Evolutionary conservation across 2,888 invertebrate genomes (phyloP).

Genomic region (Rutpela maculata): DNA sequence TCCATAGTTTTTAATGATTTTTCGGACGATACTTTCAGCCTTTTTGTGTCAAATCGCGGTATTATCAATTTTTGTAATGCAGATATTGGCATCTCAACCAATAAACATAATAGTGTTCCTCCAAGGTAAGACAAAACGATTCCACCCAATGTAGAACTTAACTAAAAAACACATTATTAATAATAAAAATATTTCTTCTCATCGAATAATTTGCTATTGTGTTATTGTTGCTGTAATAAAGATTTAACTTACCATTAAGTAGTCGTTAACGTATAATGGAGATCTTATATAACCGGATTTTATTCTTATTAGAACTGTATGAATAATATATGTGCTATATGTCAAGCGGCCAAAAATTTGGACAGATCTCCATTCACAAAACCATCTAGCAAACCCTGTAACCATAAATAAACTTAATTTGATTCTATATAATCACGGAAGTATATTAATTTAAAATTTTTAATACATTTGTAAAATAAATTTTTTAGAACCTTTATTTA

Average conservation of each 20-base stretch:
- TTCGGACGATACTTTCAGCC: constrained; percentile 35
- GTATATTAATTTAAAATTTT: no score
- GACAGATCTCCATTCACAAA: constrained; percentile 59
- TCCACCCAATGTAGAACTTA: constrained; percentile 57
- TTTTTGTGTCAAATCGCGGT: constrained; percentile 27
- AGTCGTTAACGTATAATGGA: constrained; percentile 57
- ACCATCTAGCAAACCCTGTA: constrained; percentile 61
- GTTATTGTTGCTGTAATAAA: no score
- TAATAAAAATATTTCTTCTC: neutral
- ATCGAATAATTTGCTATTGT: no score
- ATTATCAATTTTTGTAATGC: constrained; percentile 64
- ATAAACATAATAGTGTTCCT: constrained; percentile 62
- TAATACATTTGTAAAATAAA: no score
- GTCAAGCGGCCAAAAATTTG: constrained; percentile 64
- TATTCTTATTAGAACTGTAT: constrained; percentile 58
- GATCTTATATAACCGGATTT: constrained; percentile 56
- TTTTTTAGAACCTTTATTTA: no score
- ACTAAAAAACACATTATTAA: constrained; percentile 46
- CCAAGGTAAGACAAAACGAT: constrained; percentile 60
- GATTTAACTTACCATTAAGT: constrained; percentile 56
- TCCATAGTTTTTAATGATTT: constrained; percentile 49
- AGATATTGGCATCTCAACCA: constrained; percentile 66
- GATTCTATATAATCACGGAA: no score
- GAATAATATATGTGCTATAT: constrained; percentile 65
- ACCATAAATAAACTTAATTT: constrained; percentile 4